Conservation (phyloP, 2,797 vertebrate genomes). For the Hipposideros larvatus region DNA sequence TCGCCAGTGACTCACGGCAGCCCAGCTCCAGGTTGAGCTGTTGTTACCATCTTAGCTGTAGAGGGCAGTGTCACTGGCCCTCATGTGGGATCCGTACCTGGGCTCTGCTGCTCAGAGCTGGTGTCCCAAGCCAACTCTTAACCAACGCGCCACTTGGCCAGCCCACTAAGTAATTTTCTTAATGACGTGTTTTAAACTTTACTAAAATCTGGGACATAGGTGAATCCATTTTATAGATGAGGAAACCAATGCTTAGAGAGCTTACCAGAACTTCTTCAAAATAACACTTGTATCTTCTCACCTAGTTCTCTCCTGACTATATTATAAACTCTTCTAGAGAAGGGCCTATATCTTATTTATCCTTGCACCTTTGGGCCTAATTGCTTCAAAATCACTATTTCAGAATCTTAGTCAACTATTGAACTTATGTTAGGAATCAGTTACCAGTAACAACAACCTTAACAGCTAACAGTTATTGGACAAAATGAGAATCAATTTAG, state of each 20-base stretch:
- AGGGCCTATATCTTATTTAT: background rate
- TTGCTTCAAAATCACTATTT: constrained; percentile 29
- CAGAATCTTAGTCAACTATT: background rate
- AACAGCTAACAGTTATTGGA: background rate
- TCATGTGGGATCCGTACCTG: too few species aligned
- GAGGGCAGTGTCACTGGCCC: too few species aligned
- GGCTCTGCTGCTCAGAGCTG: too few species aligned
- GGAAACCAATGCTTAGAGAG: background rate
- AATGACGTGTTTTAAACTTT: background rate
- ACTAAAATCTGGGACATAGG: background rate
- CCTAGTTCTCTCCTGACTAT: background rate
- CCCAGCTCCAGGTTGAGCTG: too few species aligned
- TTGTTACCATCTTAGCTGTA: too few species aligned
- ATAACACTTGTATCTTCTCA: background rate
- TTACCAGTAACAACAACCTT: background rate
- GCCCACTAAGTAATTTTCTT: background rate
- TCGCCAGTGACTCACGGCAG: too few species aligned
- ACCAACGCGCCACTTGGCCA: too few species aligned
- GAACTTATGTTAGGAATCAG: background rate
- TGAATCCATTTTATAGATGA: background rate
- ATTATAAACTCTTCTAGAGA: background rate
- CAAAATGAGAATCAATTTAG: background rate
- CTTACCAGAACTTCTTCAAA: background rate
- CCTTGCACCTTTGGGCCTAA: background rate
- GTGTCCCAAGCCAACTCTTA: too few species aligned